These are phyloP conservation scores for Fringilla coelebs DNA, from an alignment of 2,797 vertebrate genomes.

Conservation along the genomic window DNA sequence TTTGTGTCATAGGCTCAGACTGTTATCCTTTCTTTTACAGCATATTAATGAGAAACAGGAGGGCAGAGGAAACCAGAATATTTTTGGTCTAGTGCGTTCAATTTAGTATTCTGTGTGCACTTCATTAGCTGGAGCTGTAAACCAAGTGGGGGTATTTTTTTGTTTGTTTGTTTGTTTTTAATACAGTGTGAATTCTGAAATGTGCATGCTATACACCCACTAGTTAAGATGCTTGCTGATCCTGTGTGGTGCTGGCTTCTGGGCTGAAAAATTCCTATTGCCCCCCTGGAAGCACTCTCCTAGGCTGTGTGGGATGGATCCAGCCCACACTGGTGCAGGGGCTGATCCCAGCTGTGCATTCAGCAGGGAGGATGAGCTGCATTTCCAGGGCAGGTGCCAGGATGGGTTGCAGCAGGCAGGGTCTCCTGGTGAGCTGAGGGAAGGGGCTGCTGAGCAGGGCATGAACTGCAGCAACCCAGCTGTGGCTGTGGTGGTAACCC, in stretches of 20 bases:
- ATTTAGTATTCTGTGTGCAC: neutral
- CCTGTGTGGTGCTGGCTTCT: neutral
- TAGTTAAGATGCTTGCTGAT: neutral
- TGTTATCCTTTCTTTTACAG: neutral
- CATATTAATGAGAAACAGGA: slow-evolving; percentile 21
- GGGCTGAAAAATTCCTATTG: neutral
- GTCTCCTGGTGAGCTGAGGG: neutral
- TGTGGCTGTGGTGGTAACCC: neutral
- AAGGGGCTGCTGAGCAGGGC: neutral
- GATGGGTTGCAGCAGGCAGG: neutral
- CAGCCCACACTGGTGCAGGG: neutral
- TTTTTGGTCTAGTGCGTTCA: slow-evolving; percentile 28
- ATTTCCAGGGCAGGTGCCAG: neutral
- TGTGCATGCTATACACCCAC: fast-evolving
- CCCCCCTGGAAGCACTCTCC: neutral
- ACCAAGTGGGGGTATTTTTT: neutral
- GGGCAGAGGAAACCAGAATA: neutral
- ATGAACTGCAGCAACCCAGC: neutral
- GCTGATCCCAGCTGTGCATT: neutral
- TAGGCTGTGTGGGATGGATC: neutral
- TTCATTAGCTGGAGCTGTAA: slow-evolving; percentile 15
- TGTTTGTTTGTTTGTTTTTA: neutral
- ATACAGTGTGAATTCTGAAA: neutral
- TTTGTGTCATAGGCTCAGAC: neutral
- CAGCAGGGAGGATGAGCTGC: fast-evolving